Percentiles rank a stretch among this genome's conserved stretches.
These are phyloP conservation scores for Polyodon spathula DNA, from an alignment of 2,113 vertebrate genomes.

Conservation along the genomic window DNA sequence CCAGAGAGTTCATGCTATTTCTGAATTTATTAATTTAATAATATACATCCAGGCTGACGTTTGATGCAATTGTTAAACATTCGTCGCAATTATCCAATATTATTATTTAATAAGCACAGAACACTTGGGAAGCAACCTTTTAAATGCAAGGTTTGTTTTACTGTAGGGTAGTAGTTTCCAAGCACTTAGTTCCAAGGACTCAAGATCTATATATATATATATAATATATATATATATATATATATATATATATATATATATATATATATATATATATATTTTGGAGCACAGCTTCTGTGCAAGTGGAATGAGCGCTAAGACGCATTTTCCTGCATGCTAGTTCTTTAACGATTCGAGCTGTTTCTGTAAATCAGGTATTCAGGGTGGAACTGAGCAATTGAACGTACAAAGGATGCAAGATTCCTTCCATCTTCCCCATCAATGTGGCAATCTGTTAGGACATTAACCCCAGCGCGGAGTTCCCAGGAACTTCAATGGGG, in stretches of 20 bases:
- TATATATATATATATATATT: too few species aligned
- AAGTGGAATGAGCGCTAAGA: slow-evolving; percentile 20
- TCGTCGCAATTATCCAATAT: too few species aligned
- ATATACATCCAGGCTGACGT: too few species aligned
- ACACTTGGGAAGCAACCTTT: slow-evolving; percentile 30
- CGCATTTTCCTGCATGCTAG: slow-evolving; percentile 28
- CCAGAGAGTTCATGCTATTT: too few species aligned
- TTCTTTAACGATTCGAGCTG: too few species aligned
- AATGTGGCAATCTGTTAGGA: slow-evolving; percentile 63
- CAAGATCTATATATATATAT: slow-evolving; percentile 25
- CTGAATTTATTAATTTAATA: too few species aligned
- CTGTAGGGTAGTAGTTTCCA: too few species aligned
- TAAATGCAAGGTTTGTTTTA: slow-evolving; percentile 28
- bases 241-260: too few species aligned
- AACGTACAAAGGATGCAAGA: slow-evolving; percentile 62
- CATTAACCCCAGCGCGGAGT: slow-evolving; percentile 72
- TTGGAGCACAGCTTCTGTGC: neutral
- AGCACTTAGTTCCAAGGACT: too few species aligned
- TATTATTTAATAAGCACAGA: too few species aligned
- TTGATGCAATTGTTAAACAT: too few species aligned
- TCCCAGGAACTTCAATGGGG: slow-evolving; percentile 74
- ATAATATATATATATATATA: neutral
- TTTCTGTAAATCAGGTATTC: slow-evolving; percentile 51
- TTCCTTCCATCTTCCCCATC: slow-evolving; percentile 71
- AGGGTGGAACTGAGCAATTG: slow-evolving; percentile 59